Base-by-base conservation (phyloP, 2,113 vertebrate species). In the Chloropsis cyanopogon region DNA sequence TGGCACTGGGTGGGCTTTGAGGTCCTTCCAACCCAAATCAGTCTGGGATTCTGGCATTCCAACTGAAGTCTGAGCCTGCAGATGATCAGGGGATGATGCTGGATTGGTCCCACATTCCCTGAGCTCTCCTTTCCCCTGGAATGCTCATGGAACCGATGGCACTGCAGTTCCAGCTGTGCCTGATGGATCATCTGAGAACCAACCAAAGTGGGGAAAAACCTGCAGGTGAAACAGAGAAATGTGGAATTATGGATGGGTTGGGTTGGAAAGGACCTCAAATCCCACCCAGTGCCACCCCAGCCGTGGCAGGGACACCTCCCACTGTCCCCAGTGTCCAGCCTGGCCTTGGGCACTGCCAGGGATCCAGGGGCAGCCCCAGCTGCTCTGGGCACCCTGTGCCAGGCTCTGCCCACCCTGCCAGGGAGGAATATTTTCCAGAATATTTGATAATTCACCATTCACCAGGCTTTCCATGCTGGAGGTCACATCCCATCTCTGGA, bases 261-360 rank as follows among this genome's bases (percentile, higher is more conserved):
- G 31, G 14, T 2, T 44, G 24, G 47, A 2, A 42, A 8, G 25
- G 47, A 41, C 1, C 4, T 17, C 2, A 64, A 0, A 2, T 3
- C 2, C 2, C 47, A 54, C 1, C 31, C 31, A 14, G 10, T 3
- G 4, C 39, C 76, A 64, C 1, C 33, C 49, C 41, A 19, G 20
- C 61, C 78, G 26, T 68, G 52, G 63, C 28, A 57, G 63, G 63
- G 61, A 37, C 61, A 14, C 42, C 63, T 81, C 4, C 63, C 63
- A 37, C 39, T 23, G 20, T 14, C 5, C 37, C 59, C 56, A 60
- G 1, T 25, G 57, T 12, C 73, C 73, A 77, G 0, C 50, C 61
- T 66, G 77, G 39, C 50, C 50, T 66, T 24, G 77, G 63, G 21
- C 63, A 63, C 46, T 77, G 52, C 77, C 77, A 79, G 77, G 64